Base-by-base conservation (phyloP, 2,888 invertebrate genomes). In the Tiliacea citrago region DNA sequence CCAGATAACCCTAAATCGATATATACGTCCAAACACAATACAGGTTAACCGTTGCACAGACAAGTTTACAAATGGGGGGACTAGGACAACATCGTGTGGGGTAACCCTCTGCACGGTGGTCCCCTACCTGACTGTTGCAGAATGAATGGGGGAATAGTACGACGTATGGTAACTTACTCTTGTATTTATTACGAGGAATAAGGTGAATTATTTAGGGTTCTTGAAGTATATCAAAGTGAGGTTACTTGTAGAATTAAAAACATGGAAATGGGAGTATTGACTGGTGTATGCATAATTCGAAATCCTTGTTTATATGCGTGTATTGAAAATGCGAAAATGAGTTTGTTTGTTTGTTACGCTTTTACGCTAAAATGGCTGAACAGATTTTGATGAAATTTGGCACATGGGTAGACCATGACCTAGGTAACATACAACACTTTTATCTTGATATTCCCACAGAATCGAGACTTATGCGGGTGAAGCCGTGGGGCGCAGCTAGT, bases 21-120 rank as follows among this genome's bases (percentile, higher is more conserved):
- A 70, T 42, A 79, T 70, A 75, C 66, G 68, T 69, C 65, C 53
- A 55, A 73, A 76, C 85, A 80, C 74, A 69, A 82, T 77, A 73
- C 66, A 68, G 80, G 80, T 82, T 73, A 78, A 75, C 74, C 61
- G 76, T 72, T 69, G 76, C 60, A 18, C n/a, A 62, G 73, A 83
- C 80, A 70, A 73, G 86, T 85, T 85, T 78, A 79, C 70, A 77
- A 86, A 81, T 79, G 74, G 68, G 74, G 68, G 63, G 65, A 65
- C 73, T 81, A 68, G 69, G 45, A 49, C 69, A 75, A 68, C 82
- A 61, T 77, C 82, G 82, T 82, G 82, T 82, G 82, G 57, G 82
- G 82, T 82, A 58, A 24, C 70, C 81, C 67, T 63, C 21, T 29
- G 62, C 71, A 60, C 51, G 83, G 83, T 85, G 83, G 83, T 83